Conservation (phyloP, 2,113 vertebrate genomes). For the Trinectes maculatus region DNA sequence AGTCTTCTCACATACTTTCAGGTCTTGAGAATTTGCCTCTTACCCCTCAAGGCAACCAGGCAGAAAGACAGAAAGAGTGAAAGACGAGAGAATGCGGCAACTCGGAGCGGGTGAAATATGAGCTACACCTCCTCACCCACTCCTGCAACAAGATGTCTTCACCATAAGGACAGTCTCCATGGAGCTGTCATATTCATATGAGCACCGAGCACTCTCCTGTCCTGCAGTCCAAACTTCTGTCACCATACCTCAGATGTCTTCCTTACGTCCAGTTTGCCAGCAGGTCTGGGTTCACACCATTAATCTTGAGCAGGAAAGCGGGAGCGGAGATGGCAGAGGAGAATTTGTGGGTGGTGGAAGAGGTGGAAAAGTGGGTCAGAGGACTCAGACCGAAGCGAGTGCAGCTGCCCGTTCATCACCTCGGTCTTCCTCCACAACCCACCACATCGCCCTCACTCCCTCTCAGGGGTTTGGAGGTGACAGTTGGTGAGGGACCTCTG, state of each 20-base stretch:
- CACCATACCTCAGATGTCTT: conserved; percentile 68
- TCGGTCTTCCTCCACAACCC: conserved; percentile 54
- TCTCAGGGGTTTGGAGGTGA: conserved; percentile 52
- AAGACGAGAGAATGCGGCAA: conserved; percentile 69
- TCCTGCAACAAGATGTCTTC: conserved; percentile 53
- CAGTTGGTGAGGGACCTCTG: conserved; percentile 76
- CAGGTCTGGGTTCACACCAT: conserved; percentile 79
- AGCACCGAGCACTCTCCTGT: conserved; percentile 25
- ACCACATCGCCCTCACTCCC: conserved; percentile 33
- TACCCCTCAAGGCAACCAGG: conserved; percentile 67
- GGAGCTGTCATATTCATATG: conserved; percentile 55
- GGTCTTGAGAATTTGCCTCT: conserved; percentile 77
- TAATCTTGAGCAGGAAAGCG: conserved; percentile 76
- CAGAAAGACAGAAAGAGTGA: conserved; percentile 73
- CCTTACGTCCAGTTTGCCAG: conserved; percentile 74
- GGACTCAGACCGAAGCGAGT: conserved; percentile 80
- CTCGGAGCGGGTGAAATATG: conserved; percentile 78
- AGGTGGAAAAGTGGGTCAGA: conserved; percentile 82
- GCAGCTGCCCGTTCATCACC: conserved; percentile 75
- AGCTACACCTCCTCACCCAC: conserved; percentile 39
- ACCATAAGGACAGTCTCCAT: conserved; percentile 44
- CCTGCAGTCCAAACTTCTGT: conserved; percentile 64
- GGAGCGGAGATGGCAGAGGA: conserved; percentile 51
- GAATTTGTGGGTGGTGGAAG: conserved; percentile 58
- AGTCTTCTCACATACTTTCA: conserved; percentile 79